Base-by-base conservation (phyloP, 2,888 invertebrate species). In the Empis livida region DNA sequence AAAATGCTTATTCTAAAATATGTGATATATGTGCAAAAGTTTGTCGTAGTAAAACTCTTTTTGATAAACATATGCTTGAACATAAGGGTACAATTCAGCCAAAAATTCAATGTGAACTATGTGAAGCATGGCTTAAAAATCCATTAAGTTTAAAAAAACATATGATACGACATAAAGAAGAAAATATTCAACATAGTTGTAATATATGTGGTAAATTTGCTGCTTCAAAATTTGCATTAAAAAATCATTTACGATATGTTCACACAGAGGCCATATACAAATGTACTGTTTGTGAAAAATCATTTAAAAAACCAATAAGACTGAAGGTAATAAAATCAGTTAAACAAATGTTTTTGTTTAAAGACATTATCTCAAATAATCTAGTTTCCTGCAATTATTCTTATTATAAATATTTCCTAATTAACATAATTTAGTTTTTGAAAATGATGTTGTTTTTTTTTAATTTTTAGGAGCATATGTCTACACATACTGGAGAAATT, bases 221-320 rank as follows among this genome's bases (percentile, higher is more conserved):
- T 1, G 56, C 58, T 10, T 56, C 55, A 1, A 43, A 54, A 9
- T 55, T 54, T 51, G 54, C 58, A 3, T 52, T 58, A 43, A 47
- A 53, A 10, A 58, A 57, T 40, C 58, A 58, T 37, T 55, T 55
- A 43, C 49, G 55, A n/a, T 56, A 55, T 45, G 56, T 57, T 5
- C 58, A 58, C 48, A 55, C 52, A 38, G 53, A 54, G 14, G 50
- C 52, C 10, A 55, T 53, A 30, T 55, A 54, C 23, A 53, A 55
- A 27, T 58, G 58, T 42, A 52, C 49, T 0, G 37, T 52, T 1
- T 58, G 58, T 39, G 54, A 57, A 1, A 58, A 58, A 42, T 54
- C 54, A 5, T 58, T 58, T 30, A 58, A 57, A 37, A 44, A 54
- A 20, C 51, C 55, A n/a, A 54, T 55, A 10, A 48, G 54, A 16